Evolutionary conservation across 2,113 vertebrate genomes (phyloP).

Genomic region (Dicrurus megarhynchus): DNA sequence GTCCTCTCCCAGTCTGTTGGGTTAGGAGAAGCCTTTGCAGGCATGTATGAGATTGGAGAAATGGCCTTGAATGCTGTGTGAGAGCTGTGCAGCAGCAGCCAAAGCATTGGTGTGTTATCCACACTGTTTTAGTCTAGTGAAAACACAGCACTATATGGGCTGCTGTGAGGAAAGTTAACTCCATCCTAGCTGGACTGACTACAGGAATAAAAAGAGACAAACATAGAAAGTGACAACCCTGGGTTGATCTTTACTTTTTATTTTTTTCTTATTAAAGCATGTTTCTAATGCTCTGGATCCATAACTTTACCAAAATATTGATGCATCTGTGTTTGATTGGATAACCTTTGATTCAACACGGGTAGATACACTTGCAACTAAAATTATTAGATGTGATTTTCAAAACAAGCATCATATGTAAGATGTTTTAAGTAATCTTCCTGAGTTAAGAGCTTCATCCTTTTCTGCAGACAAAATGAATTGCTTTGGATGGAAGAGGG

Average conservation of each 20-base stretch:
- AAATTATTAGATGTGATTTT: not conserved
- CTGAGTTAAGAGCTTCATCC: not conserved
- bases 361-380: not conserved
- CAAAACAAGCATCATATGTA: not conserved
- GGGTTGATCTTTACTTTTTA: not conserved
- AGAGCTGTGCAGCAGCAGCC: not conserved
- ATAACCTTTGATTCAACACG: not conserved
- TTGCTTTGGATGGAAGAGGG: not conserved
- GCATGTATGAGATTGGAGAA: fast-evolving
- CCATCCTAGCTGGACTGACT: not conserved
- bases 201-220: not conserved
- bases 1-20: not conserved
- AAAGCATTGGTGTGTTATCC: not conserved
- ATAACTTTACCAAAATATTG: not conserved
- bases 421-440: not conserved
- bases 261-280: not conserved
- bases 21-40: not conserved
- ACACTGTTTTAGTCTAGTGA: not conserved
- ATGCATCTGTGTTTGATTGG: not conserved
- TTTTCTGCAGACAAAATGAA: not conserved
- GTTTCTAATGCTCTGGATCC: not conserved
- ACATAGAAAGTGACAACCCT: not conserved
- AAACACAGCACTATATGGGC: not conserved
- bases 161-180: not conserved
- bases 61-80: not conserved